These are phyloP conservation scores for Uloborus plumipes DNA, from an alignment of 2,888 invertebrate genomes.

Conservation along the genomic window DNA sequence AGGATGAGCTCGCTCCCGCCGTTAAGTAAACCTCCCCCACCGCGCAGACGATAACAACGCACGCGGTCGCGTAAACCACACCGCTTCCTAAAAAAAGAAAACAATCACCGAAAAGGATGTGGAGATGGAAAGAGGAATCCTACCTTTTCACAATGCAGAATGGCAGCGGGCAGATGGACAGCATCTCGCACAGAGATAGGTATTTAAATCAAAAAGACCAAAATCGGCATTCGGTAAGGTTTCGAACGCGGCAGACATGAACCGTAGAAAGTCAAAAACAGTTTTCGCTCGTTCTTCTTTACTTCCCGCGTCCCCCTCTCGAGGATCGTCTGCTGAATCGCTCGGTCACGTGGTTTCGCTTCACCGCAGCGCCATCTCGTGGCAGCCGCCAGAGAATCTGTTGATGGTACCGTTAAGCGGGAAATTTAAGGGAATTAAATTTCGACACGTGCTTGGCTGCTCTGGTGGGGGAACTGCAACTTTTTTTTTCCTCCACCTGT, in stretches of 20 bases:
- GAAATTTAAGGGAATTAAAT: slow-evolving; percentile 59
- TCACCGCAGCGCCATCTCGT: slow-evolving; percentile 51
- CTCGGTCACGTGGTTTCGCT: slow-evolving; percentile 37
- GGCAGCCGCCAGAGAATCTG: slow-evolving; percentile 20
- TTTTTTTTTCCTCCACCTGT: neutral
- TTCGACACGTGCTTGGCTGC: slow-evolving; percentile 44
- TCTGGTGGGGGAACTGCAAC: neutral
- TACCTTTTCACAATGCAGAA: slow-evolving; percentile 39
- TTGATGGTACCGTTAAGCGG: slow-evolving; percentile 24
- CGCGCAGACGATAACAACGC: slow-evolving; percentile 45
- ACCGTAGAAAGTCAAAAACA: slow-evolving; percentile 62
- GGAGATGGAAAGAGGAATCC: neutral
- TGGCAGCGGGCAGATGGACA: slow-evolving; percentile 27
- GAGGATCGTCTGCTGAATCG: slow-evolving; percentile 46
- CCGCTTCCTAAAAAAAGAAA: slow-evolving; percentile 15
- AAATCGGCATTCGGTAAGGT: slow-evolving; percentile 14
- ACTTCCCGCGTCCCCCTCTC: slow-evolving; percentile 27
- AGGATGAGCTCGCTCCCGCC: slow-evolving; percentile 15
- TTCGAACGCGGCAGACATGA: slow-evolving; percentile 45
- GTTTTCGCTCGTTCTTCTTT: slow-evolving; percentile 59
- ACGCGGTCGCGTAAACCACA: slow-evolving; percentile 39
- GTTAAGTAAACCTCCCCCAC: slow-evolving; percentile 53
- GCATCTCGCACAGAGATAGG: slow-evolving; percentile 44
- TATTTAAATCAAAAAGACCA: slow-evolving; percentile 32
- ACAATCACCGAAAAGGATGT: slow-evolving; percentile 28